Evolutionary conservation across 1,140 invertebrate genomes (phyloP).

Genomic region (Lerema accius): DNA sequence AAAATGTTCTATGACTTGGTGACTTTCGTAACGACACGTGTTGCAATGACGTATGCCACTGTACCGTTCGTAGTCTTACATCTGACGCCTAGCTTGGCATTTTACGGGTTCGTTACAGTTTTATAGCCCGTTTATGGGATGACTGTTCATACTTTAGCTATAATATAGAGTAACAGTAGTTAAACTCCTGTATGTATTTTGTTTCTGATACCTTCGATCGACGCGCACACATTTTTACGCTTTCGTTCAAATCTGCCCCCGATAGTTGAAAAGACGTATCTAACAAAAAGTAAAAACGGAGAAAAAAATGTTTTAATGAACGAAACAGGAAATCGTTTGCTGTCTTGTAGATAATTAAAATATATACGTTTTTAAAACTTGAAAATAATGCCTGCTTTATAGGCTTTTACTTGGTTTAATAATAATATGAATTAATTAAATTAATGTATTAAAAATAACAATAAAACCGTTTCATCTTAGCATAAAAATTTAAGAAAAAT

Average conservation of each 20-base stretch:
- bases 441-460: constrained; percentile 1
- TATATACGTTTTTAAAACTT: constrained; percentile 4
- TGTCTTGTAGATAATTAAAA: constrained; percentile 7
- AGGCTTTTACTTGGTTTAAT: constrained; percentile 3
- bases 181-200: too few relatives aligned
- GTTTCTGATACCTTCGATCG: too few relatives aligned
- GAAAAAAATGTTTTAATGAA: constrained; percentile 7
- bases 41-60: constrained; percentile 93
- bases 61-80: constrained; percentile 96
- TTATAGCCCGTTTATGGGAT: constrained; percentile 8
- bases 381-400: neutral
- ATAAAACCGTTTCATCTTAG: too few relatives aligned
- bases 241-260: too few relatives aligned
- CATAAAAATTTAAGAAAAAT: too few relatives aligned
- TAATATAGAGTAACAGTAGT: too few relatives aligned
- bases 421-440: too few relatives aligned
- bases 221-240: too few relatives aligned
- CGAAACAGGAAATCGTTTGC: constrained; percentile 8
- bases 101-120: constrained; percentile 67
- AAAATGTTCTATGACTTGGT: constrained; percentile 90
- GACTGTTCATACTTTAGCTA: constrained; percentile 16
- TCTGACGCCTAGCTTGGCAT: constrained; percentile 83
- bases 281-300: constrained; percentile 11
- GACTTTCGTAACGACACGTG: constrained; percentile 90
- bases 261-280: constrained; percentile 3